Base-by-base conservation (phyloP, 2,113 vertebrate genomes). In the Pterophyllum scalare region DNA sequence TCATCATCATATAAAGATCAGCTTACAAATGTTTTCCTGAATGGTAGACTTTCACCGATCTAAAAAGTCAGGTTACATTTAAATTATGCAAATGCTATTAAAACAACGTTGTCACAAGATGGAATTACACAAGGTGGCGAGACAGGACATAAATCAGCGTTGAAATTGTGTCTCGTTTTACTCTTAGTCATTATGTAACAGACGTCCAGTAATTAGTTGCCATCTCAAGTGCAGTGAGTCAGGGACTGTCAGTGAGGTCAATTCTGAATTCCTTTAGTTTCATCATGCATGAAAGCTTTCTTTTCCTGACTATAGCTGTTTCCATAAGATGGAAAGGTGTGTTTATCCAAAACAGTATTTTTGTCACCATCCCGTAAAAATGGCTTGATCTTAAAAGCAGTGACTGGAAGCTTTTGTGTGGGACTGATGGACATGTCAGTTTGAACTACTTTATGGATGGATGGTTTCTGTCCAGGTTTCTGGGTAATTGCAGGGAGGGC, bases 381-480 rank as follows among this genome's bases (percentile, higher is more conserved):
- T 6, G 60, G 59, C 72, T 90, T 95, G 4, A 78, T 92, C 83
- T 95, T 93, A 74, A 95, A 96, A 0, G 94, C 94, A 33, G 91
- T 94, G 12, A 77, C 52, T 1, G 94, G 95, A 14, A 96, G 91
- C 60, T 92, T 96, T 56, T 96, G 95, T 0, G 88, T 59, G 19
- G 92, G 87, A 52, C 91, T 83, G 62, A 96, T 91, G 57, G 95
- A 96, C 92, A 95, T 96, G 38, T 96, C 95, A 3, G 96, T 96
- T 75, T 97, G 96, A 70, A 91, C 54, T 4, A 83, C 90, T 87
- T 95, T 95, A 43, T 96, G 94, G 2, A 14, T 12, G 0, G 79
- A 12, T 4, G 85, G 67, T 81, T 92, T 95, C 64, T 92, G 93
- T 15, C 65, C 89, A 5, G 90, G 80, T 87, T 92, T 94, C 49